A percentile compares a stretch with the other conserved stretches of the same genome.
Evolutionary conservation across 2,797 vertebrate genomes (phyloP).

Genomic region (Limnodromus scolopaceus): DNA sequence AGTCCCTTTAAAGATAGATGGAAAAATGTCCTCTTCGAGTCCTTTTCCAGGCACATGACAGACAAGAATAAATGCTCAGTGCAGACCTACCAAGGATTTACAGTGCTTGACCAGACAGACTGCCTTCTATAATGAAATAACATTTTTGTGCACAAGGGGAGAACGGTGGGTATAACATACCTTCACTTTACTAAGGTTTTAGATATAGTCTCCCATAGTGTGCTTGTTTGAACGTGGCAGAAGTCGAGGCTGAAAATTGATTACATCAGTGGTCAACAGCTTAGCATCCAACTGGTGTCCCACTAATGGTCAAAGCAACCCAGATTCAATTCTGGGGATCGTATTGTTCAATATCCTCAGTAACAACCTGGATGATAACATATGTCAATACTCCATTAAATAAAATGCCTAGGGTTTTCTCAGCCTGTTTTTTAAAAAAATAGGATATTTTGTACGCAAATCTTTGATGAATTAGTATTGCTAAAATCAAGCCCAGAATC

Average conservation of each 20-base stretch:
- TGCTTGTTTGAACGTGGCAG: background rate
- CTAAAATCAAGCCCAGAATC: background rate
- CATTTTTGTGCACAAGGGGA: background rate
- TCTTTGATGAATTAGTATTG: background rate
- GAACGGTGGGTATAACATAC: rapidly evolving
- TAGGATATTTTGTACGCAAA: background rate
- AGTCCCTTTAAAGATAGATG: background rate
- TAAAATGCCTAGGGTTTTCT: background rate
- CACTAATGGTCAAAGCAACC: background rate
- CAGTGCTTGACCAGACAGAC: background rate
- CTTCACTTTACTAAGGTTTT: background rate
- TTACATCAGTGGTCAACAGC: background rate
- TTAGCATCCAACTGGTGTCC: background rate
- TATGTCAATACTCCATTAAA: background rate
- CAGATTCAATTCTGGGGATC: background rate
- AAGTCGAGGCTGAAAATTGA: background rate
- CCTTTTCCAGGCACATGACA: background rate
- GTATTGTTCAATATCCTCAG: background rate
- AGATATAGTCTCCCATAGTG: no score
- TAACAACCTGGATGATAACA: background rate
- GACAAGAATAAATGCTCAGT: background rate
- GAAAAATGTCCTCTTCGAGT: background rate
- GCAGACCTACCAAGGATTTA: background rate
- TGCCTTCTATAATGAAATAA: background rate
- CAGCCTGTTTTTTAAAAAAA: background rate